Evolutionary conservation across 2,113 vertebrate genomes (phyloP).

Genomic region (Syngnathus floridae): DNA sequence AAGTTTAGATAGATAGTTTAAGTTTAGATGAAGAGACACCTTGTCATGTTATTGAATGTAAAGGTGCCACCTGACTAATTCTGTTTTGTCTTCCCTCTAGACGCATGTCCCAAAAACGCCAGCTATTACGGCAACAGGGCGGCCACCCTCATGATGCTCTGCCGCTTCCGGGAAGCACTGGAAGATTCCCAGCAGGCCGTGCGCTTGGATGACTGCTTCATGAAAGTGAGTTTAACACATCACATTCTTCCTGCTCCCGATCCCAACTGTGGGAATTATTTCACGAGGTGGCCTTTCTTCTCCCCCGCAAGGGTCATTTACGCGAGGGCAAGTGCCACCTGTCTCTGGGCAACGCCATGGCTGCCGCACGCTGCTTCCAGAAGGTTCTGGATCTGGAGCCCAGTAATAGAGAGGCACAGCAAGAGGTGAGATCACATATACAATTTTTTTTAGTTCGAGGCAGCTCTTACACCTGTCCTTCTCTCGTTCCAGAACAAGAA

Average conservation of each 20-base stretch:
- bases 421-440: constrained; percentile 72
- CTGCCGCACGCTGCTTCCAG: constrained; percentile 86
- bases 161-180: constrained; percentile 81
- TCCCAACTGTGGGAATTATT: neutral
- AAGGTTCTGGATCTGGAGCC: constrained; percentile 87
- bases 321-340: constrained; percentile 93
- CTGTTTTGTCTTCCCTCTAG: constrained; percentile 47
- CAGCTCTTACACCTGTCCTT: neutral
- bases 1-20: too few relatives aligned
- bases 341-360: constrained; percentile 90
- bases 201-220: constrained; percentile 85
- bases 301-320: constrained; percentile 78
- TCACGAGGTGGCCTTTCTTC: neutral
- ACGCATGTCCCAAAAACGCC: constrained; percentile 81
- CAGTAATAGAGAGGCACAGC: constrained; percentile 79
- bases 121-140: constrained; percentile 95
- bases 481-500: constrained; percentile 78
- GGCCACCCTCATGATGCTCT: constrained; percentile 91
- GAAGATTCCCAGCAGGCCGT: constrained; percentile 92
- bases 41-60: neutral
- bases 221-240: constrained; percentile 73
- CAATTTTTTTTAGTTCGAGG: neutral
- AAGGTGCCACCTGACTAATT: neutral
- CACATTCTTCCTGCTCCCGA: neutral
- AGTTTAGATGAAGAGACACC: too few relatives aligned